Base-by-base conservation (phyloP, 2,888 invertebrate species). In the Chymomyza procnemis region DNA sequence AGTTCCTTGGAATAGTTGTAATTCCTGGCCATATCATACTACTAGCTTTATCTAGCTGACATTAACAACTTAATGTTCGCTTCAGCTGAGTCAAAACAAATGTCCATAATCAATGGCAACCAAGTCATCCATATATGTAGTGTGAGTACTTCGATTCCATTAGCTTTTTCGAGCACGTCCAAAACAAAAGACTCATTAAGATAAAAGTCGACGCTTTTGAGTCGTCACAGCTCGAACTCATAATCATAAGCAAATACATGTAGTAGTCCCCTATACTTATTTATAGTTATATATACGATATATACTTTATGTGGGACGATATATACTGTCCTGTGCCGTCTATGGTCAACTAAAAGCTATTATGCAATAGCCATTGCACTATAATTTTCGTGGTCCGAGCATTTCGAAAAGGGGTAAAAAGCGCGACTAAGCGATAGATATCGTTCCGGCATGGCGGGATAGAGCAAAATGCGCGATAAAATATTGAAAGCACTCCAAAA, bases 401-500 rank as follows among this genome's bases (percentile, higher is more conserved):
- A 56, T 12, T 8, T 12, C n/a, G 59, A 77, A 67, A 26, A 67
- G 61, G 71, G 67, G 46, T 61, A 64, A 72, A 71, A 70, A 65
- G 34, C 41, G 21, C 21, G 18, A 59, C 41, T 19, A n/a, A 46
- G 19, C 26, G 80, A 74, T 82, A 74, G 82, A 78, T 70, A 79
- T 70, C 76, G 74, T 63, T 61, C 62, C 62, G 61, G 48, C 73
- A 61, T 61, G 68, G 64, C 67, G 60, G 61, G 57, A 74, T 65
- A 71, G 74, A 75, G 78, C 74, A 66, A 73, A 79, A 79, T 66
- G 75, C 66, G 73, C 83, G 81, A 85, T 86, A 86, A 80, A 83
- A 81, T 75, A 83, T 83, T 83, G 81, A 83, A 83, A 83, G 83
- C 83, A 86, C 83, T 83, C 86, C 77, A 79, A 84, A 86, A 78